Percentiles rank a stretch among this genome's conserved stretches.
Conservation (phyloP, 1,140 invertebrate species). For the Brachionus rubens region DNA sequence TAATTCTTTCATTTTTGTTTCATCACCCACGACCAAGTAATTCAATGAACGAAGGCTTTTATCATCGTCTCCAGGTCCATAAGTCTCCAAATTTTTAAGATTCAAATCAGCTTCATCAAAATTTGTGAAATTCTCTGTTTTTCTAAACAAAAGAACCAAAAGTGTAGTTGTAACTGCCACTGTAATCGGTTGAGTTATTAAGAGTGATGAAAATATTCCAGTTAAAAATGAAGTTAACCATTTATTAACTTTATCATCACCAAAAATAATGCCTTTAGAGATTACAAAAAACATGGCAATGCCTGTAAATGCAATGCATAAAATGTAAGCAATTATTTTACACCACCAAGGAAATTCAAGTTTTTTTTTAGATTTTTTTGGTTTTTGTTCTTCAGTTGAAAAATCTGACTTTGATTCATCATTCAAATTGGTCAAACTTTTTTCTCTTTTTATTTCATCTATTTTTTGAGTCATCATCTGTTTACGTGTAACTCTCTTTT, state of each 20-base stretch:
- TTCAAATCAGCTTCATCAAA: slow-evolving; percentile 28
- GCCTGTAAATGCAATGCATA: slow-evolving; percentile 59
- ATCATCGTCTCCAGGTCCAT: neutral
- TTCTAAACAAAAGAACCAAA: neutral
- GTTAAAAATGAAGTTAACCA: slow-evolving; percentile 65
- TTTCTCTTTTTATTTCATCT: slow-evolving; percentile 49
- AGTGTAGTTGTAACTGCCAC: slow-evolving; percentile 51
- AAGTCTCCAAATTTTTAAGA: neutral
- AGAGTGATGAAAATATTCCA: slow-evolving; percentile 64
- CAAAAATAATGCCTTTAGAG: slow-evolving; percentile 64
- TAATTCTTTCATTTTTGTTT: neutral
- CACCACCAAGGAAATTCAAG: slow-evolving; percentile 63
- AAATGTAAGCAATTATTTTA: slow-evolving; percentile 62
- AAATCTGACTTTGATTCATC: neutral
- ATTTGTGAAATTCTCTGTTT: slow-evolving; percentile 18
- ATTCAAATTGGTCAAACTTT: slow-evolving; percentile 16
- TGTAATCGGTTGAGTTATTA: slow-evolving; percentile 65
- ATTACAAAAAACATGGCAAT: slow-evolving; percentile 63
- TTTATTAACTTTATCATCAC: slow-evolving; percentile 63
- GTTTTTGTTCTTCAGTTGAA: neutral
- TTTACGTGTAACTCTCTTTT: neutral
- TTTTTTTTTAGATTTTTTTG: slow-evolving; percentile 21
- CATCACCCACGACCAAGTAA: too few species aligned
- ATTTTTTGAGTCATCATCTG: slow-evolving; percentile 8
- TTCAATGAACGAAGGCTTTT: neutral